A percentile compares a stretch with the other conserved stretches of the same genome.
Evolutionary conservation across 1,140 invertebrate genomes (phyloP).

Genomic region (Bombus cullumanus): DNA sequence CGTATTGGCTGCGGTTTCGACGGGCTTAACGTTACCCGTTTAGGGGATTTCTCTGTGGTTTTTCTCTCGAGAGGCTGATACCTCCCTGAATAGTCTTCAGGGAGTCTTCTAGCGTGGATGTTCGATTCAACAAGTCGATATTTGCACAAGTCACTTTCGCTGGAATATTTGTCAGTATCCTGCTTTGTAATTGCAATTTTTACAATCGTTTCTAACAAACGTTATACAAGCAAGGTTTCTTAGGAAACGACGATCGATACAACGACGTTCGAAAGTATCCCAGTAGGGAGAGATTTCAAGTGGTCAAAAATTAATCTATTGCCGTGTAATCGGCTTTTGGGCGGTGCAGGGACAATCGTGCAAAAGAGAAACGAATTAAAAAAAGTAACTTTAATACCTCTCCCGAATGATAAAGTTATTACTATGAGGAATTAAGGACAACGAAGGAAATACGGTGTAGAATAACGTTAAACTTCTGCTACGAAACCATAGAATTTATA

Average conservation of each 20-base stretch:
- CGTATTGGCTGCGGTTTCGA: slow-evolving; percentile 78
- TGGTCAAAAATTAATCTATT: slow-evolving; percentile 80
- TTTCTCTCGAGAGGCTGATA: slow-evolving; percentile 25
- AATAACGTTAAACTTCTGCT: not conserved
- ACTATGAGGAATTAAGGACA: not conserved
- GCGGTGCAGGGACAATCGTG: slow-evolving; percentile 72
- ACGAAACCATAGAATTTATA: not conserved
- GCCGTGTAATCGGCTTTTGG: slow-evolving; percentile 79
- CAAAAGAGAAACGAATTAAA: slow-evolving; percentile 68
- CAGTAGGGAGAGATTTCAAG: slow-evolving; percentile 11
- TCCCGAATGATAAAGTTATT: not conserved
- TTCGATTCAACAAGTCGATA: slow-evolving; percentile 59
- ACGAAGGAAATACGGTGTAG: not conserved
- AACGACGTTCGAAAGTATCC: not conserved
- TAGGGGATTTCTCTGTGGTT: slow-evolving; percentile 57
- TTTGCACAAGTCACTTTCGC: not conserved
- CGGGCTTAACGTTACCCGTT: slow-evolving; percentile 72
- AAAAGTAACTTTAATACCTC: slow-evolving; percentile 25
- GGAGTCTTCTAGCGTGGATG: not conserved
- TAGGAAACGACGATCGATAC: slow-evolving; percentile 24
- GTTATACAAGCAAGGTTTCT: not conserved
- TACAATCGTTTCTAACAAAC: not conserved
- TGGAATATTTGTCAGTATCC: not conserved
- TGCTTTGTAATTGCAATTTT: not conserved
- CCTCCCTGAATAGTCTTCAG: not conserved